Percentiles rank a stretch among this genome's conserved stretches.
phyloP scores from a whole-genome alignment of 2,797 vertebrate species.

The Sebastes vulpes region DNA sequence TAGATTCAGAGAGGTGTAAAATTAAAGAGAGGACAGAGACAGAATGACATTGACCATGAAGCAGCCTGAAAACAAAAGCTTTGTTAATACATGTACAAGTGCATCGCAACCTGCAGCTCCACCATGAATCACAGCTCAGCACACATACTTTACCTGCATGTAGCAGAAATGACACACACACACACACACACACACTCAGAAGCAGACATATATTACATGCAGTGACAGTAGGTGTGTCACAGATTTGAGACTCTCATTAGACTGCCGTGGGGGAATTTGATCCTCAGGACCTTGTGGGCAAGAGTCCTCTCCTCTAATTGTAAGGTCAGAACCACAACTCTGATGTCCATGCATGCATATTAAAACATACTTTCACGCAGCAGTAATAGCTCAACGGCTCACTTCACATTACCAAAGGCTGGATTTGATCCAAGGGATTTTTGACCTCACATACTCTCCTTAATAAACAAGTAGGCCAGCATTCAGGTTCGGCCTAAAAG shows the following conservation, averaged over 20 bases:
- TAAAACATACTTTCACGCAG: slow-evolving; percentile 27
- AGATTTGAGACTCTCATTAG: slow-evolving; percentile 53
- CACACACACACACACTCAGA: no score
- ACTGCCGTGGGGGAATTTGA: slow-evolving; percentile 22
- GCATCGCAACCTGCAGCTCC: background rate
- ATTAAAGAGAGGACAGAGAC: slow-evolving; percentile 29
- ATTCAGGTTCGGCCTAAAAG: background rate
- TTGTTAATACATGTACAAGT: background rate
- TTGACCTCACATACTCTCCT: background rate
- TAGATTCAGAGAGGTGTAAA: slow-evolving; percentile 16
- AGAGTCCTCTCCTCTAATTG: slow-evolving; percentile 47
- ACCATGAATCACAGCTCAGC: background rate
- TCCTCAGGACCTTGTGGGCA: slow-evolving; percentile 35
- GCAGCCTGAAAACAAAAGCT: slow-evolving; percentile 8
- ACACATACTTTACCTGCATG: background rate
- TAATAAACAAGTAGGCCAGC: background rate
- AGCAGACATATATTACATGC: background rate
- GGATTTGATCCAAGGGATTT: background rate
- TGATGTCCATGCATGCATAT: slow-evolving; percentile 44
- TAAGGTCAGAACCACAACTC: slow-evolving; percentile 47
- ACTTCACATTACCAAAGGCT: slow-evolving; percentile 11
- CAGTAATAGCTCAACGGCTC: background rate
- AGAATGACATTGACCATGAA: background rate
- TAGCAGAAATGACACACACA: background rate
- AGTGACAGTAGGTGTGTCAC: background rate